Evolutionary conservation across 2,888 invertebrate genomes (phyloP).

Genomic region (Heliconius ethilla): DNA sequence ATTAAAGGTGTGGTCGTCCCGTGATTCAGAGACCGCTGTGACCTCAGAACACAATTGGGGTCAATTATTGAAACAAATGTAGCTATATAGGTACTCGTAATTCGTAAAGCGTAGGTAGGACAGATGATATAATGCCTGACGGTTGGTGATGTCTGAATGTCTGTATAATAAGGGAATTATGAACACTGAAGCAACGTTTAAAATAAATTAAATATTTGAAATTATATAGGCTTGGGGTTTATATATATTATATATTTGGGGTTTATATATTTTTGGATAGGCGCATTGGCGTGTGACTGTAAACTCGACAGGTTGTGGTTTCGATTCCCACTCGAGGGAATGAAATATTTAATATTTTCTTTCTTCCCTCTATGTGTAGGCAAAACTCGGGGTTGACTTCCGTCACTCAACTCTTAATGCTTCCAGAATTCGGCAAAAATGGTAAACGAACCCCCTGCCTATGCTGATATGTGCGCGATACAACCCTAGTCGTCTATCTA

Average conservation of each 20-base stretch:
- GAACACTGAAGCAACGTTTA: background rate
- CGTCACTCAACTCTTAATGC: too few relatives aligned
- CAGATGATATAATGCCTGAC: constrained; percentile 52
- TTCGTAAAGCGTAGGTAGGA: constrained; percentile 61
- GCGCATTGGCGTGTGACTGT: too few relatives aligned
- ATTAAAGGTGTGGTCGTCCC: constrained; percentile 39
- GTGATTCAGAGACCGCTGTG: constrained; percentile 56
- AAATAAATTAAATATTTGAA: too few relatives aligned
- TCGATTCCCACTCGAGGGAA: too few relatives aligned
- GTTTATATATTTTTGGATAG: too few relatives aligned
- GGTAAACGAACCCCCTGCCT: background rate
- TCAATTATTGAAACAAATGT: constrained; percentile 67
- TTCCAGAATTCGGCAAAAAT: too few relatives aligned
- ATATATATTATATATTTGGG: too few relatives aligned
- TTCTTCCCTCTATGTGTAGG: background rate
- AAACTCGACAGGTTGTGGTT: too few relatives aligned
- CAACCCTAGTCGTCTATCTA: background rate
- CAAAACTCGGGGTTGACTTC: background rate
- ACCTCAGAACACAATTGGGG: constrained; percentile 62
- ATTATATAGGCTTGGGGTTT: too few relatives aligned
- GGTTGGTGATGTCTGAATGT: constrained; percentile 26
- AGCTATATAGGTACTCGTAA: constrained; percentile 53
- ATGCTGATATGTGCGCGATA: background rate
- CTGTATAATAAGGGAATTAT: constrained; percentile 13
- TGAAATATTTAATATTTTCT: background rate